Conservation (phyloP, 2,888 invertebrate species). For the Acleris laterana region DNA sequence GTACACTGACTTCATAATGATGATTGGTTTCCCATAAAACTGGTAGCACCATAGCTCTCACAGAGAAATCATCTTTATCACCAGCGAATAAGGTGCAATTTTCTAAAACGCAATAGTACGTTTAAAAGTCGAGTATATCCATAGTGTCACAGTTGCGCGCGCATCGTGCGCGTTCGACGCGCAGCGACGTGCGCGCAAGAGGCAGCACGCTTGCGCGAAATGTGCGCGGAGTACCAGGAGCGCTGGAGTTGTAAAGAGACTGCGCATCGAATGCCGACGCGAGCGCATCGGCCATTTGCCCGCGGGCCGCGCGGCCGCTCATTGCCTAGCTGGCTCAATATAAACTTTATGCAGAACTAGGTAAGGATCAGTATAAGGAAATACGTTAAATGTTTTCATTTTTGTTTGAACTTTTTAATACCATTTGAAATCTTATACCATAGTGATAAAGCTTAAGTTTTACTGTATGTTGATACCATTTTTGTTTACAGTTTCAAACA, state of each 20-base stretch:
- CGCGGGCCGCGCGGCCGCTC: not conserved
- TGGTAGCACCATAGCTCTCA: not conserved
- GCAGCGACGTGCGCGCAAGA: slow-evolving; percentile 59
- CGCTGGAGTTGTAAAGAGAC: slow-evolving; percentile 37
- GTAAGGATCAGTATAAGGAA: not conserved
- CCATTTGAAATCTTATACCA: not conserved
- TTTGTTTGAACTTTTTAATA: not conserved
- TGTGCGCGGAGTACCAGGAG: slow-evolving; percentile 79
- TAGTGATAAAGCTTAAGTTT: no score
- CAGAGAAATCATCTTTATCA: not conserved
- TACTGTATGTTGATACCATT: not conserved
- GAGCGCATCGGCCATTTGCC: slow-evolving; percentile 5
- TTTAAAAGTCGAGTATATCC: not conserved
- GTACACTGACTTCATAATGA: no score
- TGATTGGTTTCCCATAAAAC: not conserved
- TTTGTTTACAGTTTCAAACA: slow-evolving; percentile 33
- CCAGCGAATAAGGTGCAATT: not conserved
- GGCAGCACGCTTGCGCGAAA: slow-evolving; percentile 80
- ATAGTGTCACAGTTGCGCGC: slow-evolving; percentile 56
- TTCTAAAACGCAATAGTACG: not conserved
- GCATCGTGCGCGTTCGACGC: slow-evolving; percentile 63
- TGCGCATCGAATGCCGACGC: slow-evolving; percentile 2
- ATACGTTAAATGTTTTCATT: not conserved
- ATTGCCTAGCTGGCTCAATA: not conserved
- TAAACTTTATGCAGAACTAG: not conserved